phyloP scores from a whole-genome alignment of 2,888 invertebrate genomes.

The Anthrax anthrax region DNA sequence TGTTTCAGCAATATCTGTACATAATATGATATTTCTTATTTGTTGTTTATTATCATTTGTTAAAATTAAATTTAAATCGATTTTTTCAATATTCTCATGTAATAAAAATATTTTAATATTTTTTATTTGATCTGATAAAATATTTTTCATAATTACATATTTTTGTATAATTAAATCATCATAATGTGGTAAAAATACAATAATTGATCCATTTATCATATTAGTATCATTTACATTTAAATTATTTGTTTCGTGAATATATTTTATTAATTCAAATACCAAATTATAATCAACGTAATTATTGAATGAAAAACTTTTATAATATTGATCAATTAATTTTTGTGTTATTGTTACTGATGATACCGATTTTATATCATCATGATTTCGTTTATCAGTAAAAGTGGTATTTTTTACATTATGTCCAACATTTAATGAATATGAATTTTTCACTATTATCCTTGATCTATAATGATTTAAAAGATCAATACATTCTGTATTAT shows the following conservation, averaged over 20 bases:
- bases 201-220: slow-evolving; percentile 53
- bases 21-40: slow-evolving; percentile 69
- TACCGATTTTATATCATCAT: background rate
- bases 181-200: slow-evolving; percentile 82
- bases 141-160: slow-evolving; percentile 40
- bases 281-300: slow-evolving; percentile 52
- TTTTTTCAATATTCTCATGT: slow-evolving; percentile 77
- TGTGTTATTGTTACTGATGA: background rate
- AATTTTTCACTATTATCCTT: no score
- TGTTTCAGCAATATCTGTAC: slow-evolving; percentile 89
- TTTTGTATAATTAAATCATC: slow-evolving; percentile 71
- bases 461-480: no score
- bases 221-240: no score
- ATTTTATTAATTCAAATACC: slow-evolving; percentile 41
- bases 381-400: no score
- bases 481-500: no score
- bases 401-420: no score
- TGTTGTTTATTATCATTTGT: slow-evolving; percentile 15
- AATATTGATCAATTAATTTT: background rate
- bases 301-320: no score
- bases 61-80: slow-evolving; percentile 65
- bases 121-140: slow-evolving; percentile 37
- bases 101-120: slow-evolving; percentile 49
- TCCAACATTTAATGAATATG: no score
- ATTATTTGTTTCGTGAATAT: slow-evolving; percentile 35